Evolutionary conservation across 2,888 invertebrate genomes (phyloP).

Genomic region (Protodeltote pygarga): DNA sequence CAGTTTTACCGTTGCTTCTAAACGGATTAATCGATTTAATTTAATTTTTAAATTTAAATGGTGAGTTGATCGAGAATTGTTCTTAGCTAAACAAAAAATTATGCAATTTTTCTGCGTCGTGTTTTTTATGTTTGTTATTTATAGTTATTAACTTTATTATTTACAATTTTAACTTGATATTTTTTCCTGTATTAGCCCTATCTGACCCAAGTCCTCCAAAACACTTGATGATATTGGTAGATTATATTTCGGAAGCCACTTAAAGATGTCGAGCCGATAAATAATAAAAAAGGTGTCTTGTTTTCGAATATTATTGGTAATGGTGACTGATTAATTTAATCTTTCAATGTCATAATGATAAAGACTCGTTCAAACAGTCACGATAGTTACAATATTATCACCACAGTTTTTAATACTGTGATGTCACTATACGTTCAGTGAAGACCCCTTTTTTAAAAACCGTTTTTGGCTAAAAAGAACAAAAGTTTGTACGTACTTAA

Average conservation of each 20-base stretch:
- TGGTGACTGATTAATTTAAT: conserved; percentile 66
- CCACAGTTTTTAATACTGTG: background rate
- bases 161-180: background rate
- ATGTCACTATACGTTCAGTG: too few species aligned
- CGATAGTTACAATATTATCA: conserved; percentile 29
- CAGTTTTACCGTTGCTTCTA: too few species aligned
- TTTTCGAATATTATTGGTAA: conserved; percentile 46
- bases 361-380: conserved; percentile 32
- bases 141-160: background rate
- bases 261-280: conserved; percentile 21
- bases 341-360: conserved; percentile 71
- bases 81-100: too few species aligned
- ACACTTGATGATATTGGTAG: background rate
- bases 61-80: too few species aligned
- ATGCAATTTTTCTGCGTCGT: too few species aligned
- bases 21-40: too few species aligned
- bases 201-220: background rate
- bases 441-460: too few species aligned
- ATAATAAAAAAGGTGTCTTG: conserved; percentile 21
- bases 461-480: too few species aligned
- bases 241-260: conserved; percentile 19
- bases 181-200: background rate
- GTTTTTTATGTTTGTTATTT: too few species aligned
- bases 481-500: too few species aligned
- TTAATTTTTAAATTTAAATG: too few species aligned